phyloP scores from a whole-genome alignment of 2,113 vertebrate genomes.

The Pedetes capensis region DNA sequence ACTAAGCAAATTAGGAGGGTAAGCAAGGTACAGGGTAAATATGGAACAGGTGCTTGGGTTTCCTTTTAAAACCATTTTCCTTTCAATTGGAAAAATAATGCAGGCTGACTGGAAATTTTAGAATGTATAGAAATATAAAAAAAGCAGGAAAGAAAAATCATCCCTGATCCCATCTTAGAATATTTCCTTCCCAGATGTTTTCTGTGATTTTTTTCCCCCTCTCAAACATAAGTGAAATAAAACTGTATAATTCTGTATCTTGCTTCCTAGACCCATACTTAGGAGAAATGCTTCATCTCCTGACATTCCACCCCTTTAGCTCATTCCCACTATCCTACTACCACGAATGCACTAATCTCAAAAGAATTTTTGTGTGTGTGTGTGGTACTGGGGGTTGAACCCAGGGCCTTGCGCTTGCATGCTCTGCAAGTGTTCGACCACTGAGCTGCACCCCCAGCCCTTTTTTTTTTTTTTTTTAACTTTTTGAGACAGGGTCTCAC shows the following conservation, averaged over 20 bases:
- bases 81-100: background rate
- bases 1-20: constrained; percentile 19
- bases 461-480: too few species aligned
- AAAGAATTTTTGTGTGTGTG: constrained; percentile 23
- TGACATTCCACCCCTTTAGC: background rate
- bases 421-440: too few species aligned
- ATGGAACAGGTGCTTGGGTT: background rate
- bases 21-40: background rate
- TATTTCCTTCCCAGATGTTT: background rate
- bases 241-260: background rate
- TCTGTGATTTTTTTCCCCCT: background rate
- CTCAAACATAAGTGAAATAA: background rate
- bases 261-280: background rate
- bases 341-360: background rate
- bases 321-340: background rate
- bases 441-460: too few species aligned
- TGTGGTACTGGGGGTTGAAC: too few species aligned
- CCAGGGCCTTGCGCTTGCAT: too few species aligned
- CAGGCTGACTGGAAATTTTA: background rate
- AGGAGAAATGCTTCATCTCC: background rate
- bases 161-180: background rate
- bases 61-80: background rate
- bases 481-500: too few species aligned
- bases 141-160: background rate
- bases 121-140: background rate